Conservation (phyloP, 2,888 invertebrate species). For the Archaeoteleia sp. region DNA sequence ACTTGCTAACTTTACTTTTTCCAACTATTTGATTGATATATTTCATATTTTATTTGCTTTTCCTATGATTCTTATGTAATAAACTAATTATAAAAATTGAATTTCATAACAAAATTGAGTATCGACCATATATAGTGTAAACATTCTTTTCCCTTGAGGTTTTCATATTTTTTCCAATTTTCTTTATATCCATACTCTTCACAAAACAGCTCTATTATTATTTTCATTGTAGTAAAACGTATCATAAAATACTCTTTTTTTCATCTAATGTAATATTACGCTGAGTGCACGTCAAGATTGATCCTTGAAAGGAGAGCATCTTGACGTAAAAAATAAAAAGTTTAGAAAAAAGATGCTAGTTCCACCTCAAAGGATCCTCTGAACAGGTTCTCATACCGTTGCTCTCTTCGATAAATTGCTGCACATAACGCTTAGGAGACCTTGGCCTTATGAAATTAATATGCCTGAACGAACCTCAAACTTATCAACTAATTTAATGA, state of each 20-base stretch:
- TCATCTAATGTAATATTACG: slow-evolving; percentile 6
- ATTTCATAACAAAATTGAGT: too few relatives aligned
- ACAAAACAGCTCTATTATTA: slow-evolving; percentile 1
- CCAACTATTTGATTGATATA: too few relatives aligned
- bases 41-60: too few relatives aligned
- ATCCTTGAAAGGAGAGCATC: slow-evolving; percentile 19
- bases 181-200: neutral
- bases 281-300: slow-evolving; percentile 8
- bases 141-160: too few relatives aligned
- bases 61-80: too few relatives aligned
- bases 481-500: too few relatives aligned
- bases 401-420: slow-evolving; percentile 16
- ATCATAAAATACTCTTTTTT: slow-evolving; percentile 11
- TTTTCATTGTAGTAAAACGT: neutral
- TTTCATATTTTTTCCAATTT: slow-evolving; percentile 3
- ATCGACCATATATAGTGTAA: too few relatives aligned
- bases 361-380: slow-evolving; percentile 15
- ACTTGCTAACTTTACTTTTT: too few relatives aligned
- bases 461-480: too few relatives aligned
- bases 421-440: slow-evolving; percentile 18
- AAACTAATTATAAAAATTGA: too few relatives aligned
- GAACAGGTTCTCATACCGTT: slow-evolving; percentile 16
- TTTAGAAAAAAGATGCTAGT: slow-evolving; percentile 11
- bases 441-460: slow-evolving; percentile 24
- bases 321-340: slow-evolving; percentile 17